Conservation (phyloP, 2,888 invertebrate genomes). For the Empis livida region DNA sequence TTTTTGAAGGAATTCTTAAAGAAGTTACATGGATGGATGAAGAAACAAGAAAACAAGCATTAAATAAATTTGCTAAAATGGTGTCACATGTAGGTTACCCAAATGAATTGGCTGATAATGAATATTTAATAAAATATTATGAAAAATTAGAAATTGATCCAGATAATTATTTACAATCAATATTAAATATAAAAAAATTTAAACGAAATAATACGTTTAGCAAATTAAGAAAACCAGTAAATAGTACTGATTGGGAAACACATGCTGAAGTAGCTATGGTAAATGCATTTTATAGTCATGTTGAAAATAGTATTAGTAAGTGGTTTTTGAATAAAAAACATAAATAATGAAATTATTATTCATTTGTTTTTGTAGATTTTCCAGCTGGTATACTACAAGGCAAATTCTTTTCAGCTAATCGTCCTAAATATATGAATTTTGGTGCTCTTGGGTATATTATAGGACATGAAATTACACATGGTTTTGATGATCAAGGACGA, state of each 20-base stretch:
- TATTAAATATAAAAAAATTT: conserved; percentile 57
- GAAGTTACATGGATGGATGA: conserved; percentile 83
- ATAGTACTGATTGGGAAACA: conserved; percentile 65
- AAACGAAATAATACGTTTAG: conserved; percentile 59
- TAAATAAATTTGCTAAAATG: conserved; percentile 66
- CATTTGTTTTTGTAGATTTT: conserved; percentile 55
- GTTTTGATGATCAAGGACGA: conserved; percentile 69
- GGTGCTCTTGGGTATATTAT: conserved; percentile 78
- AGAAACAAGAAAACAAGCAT: conserved; percentile 52
- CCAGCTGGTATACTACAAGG: conserved; percentile 83
- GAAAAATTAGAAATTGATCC: conserved; percentile 53
- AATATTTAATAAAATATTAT: conserved; percentile 62
- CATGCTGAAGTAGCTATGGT: conserved; percentile 66
- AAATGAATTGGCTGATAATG: conserved; percentile 62
- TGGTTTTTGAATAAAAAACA: no score
- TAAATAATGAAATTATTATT: not conserved
- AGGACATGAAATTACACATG: conserved; percentile 77
- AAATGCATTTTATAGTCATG: conserved; percentile 65
- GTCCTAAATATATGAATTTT: conserved; percentile 77
- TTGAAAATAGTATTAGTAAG: conserved; percentile 45
- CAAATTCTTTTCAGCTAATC: conserved; percentile 68
- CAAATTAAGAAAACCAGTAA: conserved; percentile 55
- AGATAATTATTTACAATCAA: conserved; percentile 52
- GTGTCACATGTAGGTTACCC: conserved; percentile 77
- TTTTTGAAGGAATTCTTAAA: conserved; percentile 62